Conservation (phyloP, 2,888 invertebrate species). For the Chorisops tibialis region DNA sequence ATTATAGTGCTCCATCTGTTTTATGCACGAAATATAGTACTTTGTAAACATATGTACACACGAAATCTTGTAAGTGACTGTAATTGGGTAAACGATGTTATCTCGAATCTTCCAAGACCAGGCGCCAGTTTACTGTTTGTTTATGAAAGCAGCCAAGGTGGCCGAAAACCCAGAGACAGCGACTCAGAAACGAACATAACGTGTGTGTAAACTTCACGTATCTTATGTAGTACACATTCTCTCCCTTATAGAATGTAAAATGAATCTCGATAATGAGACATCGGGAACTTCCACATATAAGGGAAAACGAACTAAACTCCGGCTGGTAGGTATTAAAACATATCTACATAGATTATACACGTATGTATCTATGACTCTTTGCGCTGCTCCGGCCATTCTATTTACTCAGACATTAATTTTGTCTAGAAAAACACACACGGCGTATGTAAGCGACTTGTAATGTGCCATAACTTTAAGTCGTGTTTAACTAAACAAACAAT, state of each 20-base stretch:
- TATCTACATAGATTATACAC: too few species aligned
- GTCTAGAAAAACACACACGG: constrained; percentile 23
- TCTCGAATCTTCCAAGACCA: constrained; percentile 4
- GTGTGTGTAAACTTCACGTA: too few species aligned
- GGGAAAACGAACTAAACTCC: too few species aligned
- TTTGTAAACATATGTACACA: too few species aligned
- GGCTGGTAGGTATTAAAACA: not conserved
- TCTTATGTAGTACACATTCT: too few species aligned
- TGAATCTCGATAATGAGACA: not conserved
- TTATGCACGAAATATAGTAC: too few species aligned
- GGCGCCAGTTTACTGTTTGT: constrained; percentile 27
- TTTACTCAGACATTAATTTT: constrained; percentile 26
- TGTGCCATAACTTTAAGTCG: constrained; percentile 24
- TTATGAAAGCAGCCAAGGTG: constrained; percentile 25
- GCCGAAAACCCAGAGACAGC: constrained; percentile 5
- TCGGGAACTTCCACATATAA: not conserved
- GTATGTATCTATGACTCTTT: not conserved
- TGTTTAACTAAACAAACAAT: constrained; percentile 27
- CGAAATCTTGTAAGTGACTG: too few species aligned
- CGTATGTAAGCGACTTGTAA: constrained; percentile 21
- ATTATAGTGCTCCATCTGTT: too few species aligned
- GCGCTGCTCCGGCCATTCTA: not conserved
- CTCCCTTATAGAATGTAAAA: too few species aligned
- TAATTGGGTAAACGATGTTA: too few species aligned
- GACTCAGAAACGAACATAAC: too few species aligned